Evolutionary conservation across 2,888 invertebrate species (phyloP).

Genomic region (Tipula vernalis): DNA sequence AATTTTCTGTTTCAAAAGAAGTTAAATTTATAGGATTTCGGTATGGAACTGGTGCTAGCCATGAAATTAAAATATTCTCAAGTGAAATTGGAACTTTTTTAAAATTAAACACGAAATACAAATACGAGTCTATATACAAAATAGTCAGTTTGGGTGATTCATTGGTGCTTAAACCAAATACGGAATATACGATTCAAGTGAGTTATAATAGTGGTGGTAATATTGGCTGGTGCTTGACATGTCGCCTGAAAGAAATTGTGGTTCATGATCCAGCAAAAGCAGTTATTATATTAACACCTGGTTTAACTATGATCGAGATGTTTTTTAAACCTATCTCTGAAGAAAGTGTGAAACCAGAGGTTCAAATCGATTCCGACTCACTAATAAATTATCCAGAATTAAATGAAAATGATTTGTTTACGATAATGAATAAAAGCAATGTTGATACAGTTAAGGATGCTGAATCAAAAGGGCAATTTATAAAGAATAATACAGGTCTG

Average conservation of each 20-base stretch:
- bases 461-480: no score
- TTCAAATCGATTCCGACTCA: no score
- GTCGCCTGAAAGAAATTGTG: background rate
- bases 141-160: background rate
- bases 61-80: background rate
- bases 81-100: background rate
- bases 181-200: background rate
- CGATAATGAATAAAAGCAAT: no score
- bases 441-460: no score
- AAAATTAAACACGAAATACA: background rate
- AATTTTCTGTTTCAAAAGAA: background rate
- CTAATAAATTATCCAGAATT: no score
- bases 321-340: background rate
- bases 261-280: background rate
- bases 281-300: background rate
- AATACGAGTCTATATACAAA: background rate
- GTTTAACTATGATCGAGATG: background rate
- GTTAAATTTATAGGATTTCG: background rate
- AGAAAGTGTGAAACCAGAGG: no score
- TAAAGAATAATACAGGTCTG: no score
- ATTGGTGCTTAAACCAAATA: background rate
- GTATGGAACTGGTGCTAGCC: background rate
- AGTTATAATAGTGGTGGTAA: background rate
- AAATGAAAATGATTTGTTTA: no score
- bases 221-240: background rate